phyloP scores from a whole-genome alignment of 2,113 vertebrate genomes.

The Copsychus sechellarum region DNA sequence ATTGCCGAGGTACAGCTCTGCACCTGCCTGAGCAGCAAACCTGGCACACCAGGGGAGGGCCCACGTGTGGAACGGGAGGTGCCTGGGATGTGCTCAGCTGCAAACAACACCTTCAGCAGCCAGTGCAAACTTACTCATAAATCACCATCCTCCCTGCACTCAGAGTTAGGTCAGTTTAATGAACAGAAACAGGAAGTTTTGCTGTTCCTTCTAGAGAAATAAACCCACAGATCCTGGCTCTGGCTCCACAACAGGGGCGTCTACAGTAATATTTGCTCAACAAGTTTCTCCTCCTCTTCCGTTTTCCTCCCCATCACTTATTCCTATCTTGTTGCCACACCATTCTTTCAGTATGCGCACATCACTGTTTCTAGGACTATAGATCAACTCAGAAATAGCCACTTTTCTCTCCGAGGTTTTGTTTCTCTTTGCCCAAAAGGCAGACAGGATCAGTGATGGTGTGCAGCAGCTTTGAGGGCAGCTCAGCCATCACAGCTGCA shows the following conservation, averaged over 20 bases:
- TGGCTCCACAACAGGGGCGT: background rate
- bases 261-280: background rate
- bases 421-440: background rate
- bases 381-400: background rate
- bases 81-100: background rate
- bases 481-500: background rate
- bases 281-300: background rate
- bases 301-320: background rate
- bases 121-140: background rate
- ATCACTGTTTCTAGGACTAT: background rate
- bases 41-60: rapidly evolving
- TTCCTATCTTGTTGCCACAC: background rate
- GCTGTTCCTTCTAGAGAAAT: background rate
- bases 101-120: background rate
- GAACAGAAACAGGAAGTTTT: background rate
- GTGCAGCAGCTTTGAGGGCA: background rate
- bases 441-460: background rate
- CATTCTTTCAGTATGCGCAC: background rate
- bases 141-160: background rate
- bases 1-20: background rate
- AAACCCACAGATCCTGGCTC: background rate
- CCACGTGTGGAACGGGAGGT: rapidly evolving
- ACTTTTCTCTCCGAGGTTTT: background rate
- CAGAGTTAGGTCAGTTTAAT: background rate
- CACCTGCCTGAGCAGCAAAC: background rate